A percentile compares a stretch with the other conserved stretches of the same genome.
These are phyloP conservation scores for Nanorana parkeri DNA, from an alignment of 2,113 vertebrate species.

Conservation along the genomic window DNA sequence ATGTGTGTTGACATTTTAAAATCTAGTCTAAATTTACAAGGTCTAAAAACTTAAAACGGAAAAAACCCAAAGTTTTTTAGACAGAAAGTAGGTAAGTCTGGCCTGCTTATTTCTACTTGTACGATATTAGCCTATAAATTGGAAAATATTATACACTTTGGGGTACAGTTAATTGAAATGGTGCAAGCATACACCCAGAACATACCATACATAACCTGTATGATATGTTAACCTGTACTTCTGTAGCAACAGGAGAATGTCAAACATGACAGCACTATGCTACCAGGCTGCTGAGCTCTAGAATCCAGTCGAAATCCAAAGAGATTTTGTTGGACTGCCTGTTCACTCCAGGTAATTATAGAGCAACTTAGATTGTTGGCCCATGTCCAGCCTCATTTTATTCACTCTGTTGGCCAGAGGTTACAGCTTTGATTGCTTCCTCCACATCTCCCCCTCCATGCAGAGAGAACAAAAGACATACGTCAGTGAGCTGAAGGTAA, in stretches of 20 bases:
- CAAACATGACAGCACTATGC: not conserved
- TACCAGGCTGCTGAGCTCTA: constrained; percentile 17
- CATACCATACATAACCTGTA: no score
- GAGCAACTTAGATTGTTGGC: constrained; percentile 48
- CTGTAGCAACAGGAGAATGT: not conserved
- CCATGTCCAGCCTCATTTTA: constrained; percentile 35
- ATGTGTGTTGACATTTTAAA: no score
- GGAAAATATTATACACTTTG: no score
- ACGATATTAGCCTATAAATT: no score
- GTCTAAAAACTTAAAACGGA: no score
- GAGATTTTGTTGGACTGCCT: constrained; percentile 42
- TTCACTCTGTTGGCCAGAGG: constrained; percentile 51
- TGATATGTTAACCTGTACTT: not conserved
- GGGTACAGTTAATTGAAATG: no score
- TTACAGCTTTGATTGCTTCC: constrained; percentile 52
- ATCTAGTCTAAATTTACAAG: no score
- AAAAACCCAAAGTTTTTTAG: no score
- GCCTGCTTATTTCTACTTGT: no score
- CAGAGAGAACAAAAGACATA: constrained; percentile 45
- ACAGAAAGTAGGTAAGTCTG: no score
- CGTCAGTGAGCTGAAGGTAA: constrained; percentile 51
- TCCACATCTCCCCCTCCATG: constrained; percentile 7
- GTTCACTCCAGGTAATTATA: constrained; percentile 56
- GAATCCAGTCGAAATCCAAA: constrained; percentile 36
- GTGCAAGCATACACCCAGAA: no score